Percentiles rank a stretch among this genome's conserved stretches.
Evolutionary conservation across 30 jellyfish, hydroid and myxozoan species (phyloP).

Genomic region (Euphysa ruthae): DNA sequence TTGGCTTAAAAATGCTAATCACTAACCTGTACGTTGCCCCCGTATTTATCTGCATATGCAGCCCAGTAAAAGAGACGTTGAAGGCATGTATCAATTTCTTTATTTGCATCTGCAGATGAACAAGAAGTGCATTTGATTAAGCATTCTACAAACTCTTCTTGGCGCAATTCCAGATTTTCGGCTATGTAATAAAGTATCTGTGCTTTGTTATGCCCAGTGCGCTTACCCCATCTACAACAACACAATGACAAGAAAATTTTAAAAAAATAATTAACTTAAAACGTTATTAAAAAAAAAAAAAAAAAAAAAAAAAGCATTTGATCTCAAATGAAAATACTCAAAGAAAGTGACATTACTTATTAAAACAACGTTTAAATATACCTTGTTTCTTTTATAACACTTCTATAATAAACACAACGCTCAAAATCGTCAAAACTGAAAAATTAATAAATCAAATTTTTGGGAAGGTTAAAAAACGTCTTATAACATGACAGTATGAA

Average conservation of each 20-base stretch:
- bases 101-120: conserved; percentile 35
- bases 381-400: too few relatives aligned
- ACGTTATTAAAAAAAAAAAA: conserved; percentile 1
- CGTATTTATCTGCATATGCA: conserved; percentile 91
- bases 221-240: conserved; percentile 73
- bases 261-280: not conserved
- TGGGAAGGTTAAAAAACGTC: too few relatives aligned
- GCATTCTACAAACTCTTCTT: conserved; percentile 47
- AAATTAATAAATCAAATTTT: too few relatives aligned
- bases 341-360: too few relatives aligned
- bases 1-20: too few relatives aligned
- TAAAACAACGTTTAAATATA: too few relatives aligned
- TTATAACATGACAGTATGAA: too few relatives aligned
- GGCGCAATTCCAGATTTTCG: conserved; percentile 65
- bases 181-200: conserved; percentile 82
- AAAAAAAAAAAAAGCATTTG: not conserved
- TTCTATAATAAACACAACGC: too few relatives aligned
- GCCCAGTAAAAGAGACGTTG: conserved; percentile 93
- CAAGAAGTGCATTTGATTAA: conserved; percentile 28
- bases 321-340: too few relatives aligned
- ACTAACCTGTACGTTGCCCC: conserved; percentile 90
- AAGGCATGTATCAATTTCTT: conserved; percentile 50
- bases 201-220: conserved; percentile 94
- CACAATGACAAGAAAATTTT: too few relatives aligned
- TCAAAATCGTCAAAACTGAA: too few relatives aligned